Percentiles rank a stretch among this genome's conserved stretches.
These are phyloP conservation scores for Nipponacmea schrenckii DNA, from an alignment of 2,888 invertebrate species.

Conservation along the genomic window DNA sequence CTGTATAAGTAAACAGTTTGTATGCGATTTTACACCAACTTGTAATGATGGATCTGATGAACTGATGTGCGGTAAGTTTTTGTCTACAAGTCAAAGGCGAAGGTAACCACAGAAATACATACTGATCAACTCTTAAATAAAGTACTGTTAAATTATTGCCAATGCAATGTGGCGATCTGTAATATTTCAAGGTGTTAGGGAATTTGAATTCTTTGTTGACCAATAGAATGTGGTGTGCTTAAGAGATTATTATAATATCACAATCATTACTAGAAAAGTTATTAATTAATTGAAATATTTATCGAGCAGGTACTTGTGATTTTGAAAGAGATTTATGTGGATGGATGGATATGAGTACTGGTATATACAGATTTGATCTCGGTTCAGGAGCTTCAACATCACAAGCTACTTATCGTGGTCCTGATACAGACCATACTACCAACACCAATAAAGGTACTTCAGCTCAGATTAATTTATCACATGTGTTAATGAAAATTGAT, in stretches of 20 bases:
- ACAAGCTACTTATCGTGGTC: constrained; percentile 40
- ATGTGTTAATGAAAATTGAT: too few relatives aligned
- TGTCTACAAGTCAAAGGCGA: background rate
- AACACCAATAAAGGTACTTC: constrained; percentile 26
- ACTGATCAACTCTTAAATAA: too few relatives aligned
- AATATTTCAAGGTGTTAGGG: background rate
- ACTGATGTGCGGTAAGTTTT: constrained; percentile 49
- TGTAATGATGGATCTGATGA: constrained; percentile 57
- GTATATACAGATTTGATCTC: constrained; percentile 50
- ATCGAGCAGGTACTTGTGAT: constrained; percentile 47
- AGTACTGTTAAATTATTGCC: too few relatives aligned
- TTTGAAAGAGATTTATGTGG: constrained; percentile 60
- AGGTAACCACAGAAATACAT: background rate
- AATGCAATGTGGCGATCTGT: background rate
- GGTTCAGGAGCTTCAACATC: constrained; percentile 44
- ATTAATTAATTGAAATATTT: too few relatives aligned
- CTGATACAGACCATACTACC: constrained; percentile 54
- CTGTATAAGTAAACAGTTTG: constrained; percentile 46
- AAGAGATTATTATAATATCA: too few relatives aligned
- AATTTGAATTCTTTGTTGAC: too few relatives aligned
- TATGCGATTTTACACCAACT: constrained; percentile 56
- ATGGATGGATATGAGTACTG: constrained; percentile 55
- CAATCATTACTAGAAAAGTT: too few relatives aligned
- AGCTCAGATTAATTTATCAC: too few relatives aligned
- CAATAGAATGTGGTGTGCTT: too few relatives aligned